phyloP scores from a whole-genome alignment of 2,888 invertebrate species.

The Caenorhabditis drosophilae region DNA sequence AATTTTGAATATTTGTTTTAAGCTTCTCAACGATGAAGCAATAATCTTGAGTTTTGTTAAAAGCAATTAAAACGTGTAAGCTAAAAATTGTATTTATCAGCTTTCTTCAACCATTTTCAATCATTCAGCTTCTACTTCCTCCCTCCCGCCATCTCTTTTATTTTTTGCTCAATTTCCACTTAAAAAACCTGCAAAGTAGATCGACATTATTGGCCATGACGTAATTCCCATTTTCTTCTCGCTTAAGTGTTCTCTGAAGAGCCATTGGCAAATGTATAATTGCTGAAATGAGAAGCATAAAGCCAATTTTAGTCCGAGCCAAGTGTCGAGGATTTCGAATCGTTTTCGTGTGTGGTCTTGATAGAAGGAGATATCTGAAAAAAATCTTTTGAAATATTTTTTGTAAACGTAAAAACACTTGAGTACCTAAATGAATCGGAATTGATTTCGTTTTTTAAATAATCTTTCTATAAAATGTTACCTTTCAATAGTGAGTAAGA shows the following conservation, averaged over 20 bases:
- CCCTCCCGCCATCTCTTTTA: too few species aligned
- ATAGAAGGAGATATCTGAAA: slow-evolving; percentile 57
- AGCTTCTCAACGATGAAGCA: too few species aligned
- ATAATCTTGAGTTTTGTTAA: too few species aligned
- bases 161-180: too few species aligned
- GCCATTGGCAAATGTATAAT: slow-evolving; percentile 65
- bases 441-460: too few species aligned
- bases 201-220: slow-evolving; percentile 57
- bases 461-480: too few species aligned
- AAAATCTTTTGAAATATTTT: neutral
- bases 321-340: slow-evolving; percentile 20
- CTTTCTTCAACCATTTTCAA: too few species aligned
- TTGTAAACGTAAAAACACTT: neutral
- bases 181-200: slow-evolving; percentile 58
- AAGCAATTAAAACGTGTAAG: too few species aligned
- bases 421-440: neutral
- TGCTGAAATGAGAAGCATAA: slow-evolving; percentile 48
- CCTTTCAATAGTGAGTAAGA: slow-evolving; percentile 66
- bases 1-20: too few species aligned
- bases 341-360: slow-evolving; percentile 47
- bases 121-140: too few species aligned
- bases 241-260: slow-evolving; percentile 44
- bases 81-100: too few species aligned
- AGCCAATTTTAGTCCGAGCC: slow-evolving; percentile 52
- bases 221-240: slow-evolving; percentile 34